A percentile compares a stretch with the other conserved stretches of the same genome.
Evolutionary conservation across 2,888 invertebrate species (phyloP).

Genomic region (Schrankia costaestrigalis): DNA sequence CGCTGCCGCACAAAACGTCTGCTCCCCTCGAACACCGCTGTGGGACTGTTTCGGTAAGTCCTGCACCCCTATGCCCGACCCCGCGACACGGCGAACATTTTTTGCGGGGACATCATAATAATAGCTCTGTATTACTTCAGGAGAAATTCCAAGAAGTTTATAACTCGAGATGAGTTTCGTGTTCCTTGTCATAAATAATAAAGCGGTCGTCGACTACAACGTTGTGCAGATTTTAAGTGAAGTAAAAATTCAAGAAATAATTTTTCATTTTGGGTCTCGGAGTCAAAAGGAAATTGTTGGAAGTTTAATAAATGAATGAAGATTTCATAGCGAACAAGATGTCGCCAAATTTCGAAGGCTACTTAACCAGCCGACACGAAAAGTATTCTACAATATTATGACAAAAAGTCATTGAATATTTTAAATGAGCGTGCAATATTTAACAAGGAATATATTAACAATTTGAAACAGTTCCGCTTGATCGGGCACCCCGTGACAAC

Average conservation of each 20-base stretch:
- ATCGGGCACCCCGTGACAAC: constrained; percentile 39
- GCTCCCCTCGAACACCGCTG: constrained; percentile 39
- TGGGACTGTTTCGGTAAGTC: constrained; percentile 44
- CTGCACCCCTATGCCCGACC: constrained; percentile 41
- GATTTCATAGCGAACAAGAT: constrained; percentile 53
- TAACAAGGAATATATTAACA: constrained; percentile 21
- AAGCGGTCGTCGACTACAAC: constrained; percentile 79
- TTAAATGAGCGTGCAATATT: constrained; percentile 20
- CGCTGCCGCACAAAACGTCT: too few species aligned
- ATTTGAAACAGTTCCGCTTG: constrained; percentile 31
- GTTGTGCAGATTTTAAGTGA: constrained; percentile 77
- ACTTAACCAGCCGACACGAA: constrained; percentile 18
- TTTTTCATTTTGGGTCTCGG: constrained; percentile 65
- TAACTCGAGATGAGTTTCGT: constrained; percentile 81
- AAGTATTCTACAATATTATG: constrained; percentile 16
- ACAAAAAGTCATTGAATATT: not conserved
- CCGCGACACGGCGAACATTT: constrained; percentile 68
- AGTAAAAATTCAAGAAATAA: constrained; percentile 73
- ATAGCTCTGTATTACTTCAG: constrained; percentile 81
- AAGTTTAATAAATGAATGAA: constrained; percentile 65
- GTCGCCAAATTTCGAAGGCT: constrained; percentile 35
- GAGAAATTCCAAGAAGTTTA: constrained; percentile 81
- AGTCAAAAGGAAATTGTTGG: constrained; percentile 59
- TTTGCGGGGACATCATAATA: constrained; percentile 81
- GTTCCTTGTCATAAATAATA: constrained; percentile 81